Evolutionary conservation across 2,888 invertebrate species (phyloP), one percentile per base, ranked within the genome.

Genomic region (Drosophila nigricruria): DNA sequence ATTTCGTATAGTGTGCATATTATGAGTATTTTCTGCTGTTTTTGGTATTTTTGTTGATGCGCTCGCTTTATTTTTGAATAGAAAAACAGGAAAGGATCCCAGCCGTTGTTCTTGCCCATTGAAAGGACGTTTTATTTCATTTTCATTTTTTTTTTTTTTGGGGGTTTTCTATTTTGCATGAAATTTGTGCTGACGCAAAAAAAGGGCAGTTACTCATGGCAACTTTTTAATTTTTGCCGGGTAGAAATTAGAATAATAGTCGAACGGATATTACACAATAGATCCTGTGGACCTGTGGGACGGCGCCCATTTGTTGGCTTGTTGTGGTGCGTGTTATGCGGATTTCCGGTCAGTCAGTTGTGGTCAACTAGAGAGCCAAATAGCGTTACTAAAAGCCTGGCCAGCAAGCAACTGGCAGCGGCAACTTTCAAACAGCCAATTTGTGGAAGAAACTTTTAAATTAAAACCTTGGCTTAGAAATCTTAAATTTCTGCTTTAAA

Each of bases 211-310:
- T 27, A 49, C 36, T 77, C 57, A 58, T 77, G 75, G 69, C 64
- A 76, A 73, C 66, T 82, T 84, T 89, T 87, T 87, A 90, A 89
- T 89, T 89, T 82, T 87, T 25, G 77, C 85, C 18, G 77, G 73
- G 73, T 81, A 79, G 73, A 85, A 88, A 88, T 87, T 90, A 85
- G 79, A 88, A 89, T 89, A 87, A 89, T 80, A 82, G 85, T 79
- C 81, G 53, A 73, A 81, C 77, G 82, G 73, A 89, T 87, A 84
- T 88, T 82, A 77, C 71, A 84, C 77, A 82, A 87, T 84, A 69
- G 73, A 64, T 69, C 27, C 63, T 52, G 43, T 25, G 59, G 30
- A 32, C 47, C 42, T 40, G 47, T 40, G 47, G 69, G 52, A 57
- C 42, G 38, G 20, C 27, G 63, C 9, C 56, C 47, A 49, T 68